Base-by-base conservation (phyloP, 2,888 invertebrate genomes). In the Darwinula stevensoni region DNA sequence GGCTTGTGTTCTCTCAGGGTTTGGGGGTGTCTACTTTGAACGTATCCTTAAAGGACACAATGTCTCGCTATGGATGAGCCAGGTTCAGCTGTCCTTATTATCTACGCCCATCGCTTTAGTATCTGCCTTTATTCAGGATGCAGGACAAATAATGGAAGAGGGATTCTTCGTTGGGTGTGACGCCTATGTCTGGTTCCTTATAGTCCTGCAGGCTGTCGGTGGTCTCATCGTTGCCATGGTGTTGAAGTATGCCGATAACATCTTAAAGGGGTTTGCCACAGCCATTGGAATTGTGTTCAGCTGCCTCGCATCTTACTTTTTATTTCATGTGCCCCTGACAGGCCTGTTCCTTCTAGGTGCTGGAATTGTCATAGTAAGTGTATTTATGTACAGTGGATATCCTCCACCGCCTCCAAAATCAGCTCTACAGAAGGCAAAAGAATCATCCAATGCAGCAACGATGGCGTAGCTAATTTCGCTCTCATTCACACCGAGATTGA, bases 201-300 rank as follows among this genome's bases (percentile, higher is more conserved):
- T 61, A 3, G 39, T 47, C 6, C 40, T 49, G 18, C 55, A 57
- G 40, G 54, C 57, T 1, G 44, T 56, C 34, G 59, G 59, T 2
- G 60, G 61, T 2, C 47, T 61, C 4, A 44, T 59, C 13, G 59
- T 61, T 13, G 59, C 60, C 1, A 51, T 59, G 11, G 60, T 60
- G 12, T 57, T 61, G 30, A 61, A 59, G 42, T 60, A 59, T 43
- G 58, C 60, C 2, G 59, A 62, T 41, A 62, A 61, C 43, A 62
- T 61, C 34, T 43, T 61, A 17, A 60, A 60, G 45, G 59, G 59
- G 15, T 58, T 57, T 41, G 55, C 58, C 17, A 57, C 58, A 1
- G 57, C 58, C 2, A 47, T 54, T 4, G 53, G 59, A 13, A 61
- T 61, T 34, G 47, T 60, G 13, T 42, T 60, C 14, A 56, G 57